Evolutionary conservation across 2,113 vertebrate species (phyloP).

Genomic region (Zeus faber): DNA sequence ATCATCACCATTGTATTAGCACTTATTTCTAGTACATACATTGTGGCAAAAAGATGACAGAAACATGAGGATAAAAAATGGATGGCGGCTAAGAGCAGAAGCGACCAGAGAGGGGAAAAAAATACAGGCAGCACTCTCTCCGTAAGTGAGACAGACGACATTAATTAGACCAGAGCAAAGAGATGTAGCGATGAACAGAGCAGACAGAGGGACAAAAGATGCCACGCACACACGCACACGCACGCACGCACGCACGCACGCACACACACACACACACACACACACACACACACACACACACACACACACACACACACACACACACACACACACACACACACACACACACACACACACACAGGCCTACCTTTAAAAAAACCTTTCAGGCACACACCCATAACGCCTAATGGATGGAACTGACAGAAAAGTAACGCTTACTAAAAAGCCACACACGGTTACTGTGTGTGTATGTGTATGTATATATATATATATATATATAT

Average conservation of each 20-base stretch:
- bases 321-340: background rate
- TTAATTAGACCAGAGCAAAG: constrained; percentile 43
- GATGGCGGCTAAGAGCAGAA: background rate
- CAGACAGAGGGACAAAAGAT: constrained; percentile 5
- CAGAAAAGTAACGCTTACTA: background rate
- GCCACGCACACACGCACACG: constrained; percentile 9
- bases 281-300: constrained; percentile 15
- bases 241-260: background rate
- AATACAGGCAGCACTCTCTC: constrained; percentile 19
- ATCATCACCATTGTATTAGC: too few species aligned
- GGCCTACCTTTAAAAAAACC: background rate
- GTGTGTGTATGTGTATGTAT: background rate
- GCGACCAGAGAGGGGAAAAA: background rate
- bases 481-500: constrained; percentile 5
- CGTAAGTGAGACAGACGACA: constrained; percentile 52
- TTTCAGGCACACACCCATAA: background rate
- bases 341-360: constrained; percentile 1
- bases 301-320: background rate
- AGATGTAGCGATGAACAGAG: constrained; percentile 30
- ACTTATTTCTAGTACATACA: too few species aligned
- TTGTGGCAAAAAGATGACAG: background rate
- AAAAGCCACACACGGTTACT: background rate
- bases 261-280: constrained; percentile 24
- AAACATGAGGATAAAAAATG: background rate
- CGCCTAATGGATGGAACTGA: background rate